Evolutionary conservation across 1,140 invertebrate species (phyloP), one percentile per base, ranked within the genome.

Genomic region (Acyrthosiphon pisum): DNA sequence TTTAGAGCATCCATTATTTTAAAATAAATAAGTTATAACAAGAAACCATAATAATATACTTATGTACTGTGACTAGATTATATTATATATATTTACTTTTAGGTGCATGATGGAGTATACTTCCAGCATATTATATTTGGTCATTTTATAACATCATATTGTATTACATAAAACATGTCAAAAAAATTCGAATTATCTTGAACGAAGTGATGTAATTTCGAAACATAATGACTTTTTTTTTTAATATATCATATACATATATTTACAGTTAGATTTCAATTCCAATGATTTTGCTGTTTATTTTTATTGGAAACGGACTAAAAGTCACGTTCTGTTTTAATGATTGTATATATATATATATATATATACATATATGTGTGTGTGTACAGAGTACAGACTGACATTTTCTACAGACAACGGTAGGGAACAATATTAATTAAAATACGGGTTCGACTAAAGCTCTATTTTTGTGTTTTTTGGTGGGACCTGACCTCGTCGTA

Each of bases 401-500:
- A 88, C n/a, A 88, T 88, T 88, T 50, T 88, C 46, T 30, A 88
- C 30, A 30, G 30, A 88, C 46, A 88, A 48, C 46, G 2, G n/a
- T 50, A 88, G 46, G 46, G 84, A 48, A 46, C 81, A 86, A 46
- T 46, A 86, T 50, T 48, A 88, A 88, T 88, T 88, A 88, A 87
- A 88, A 88, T 50, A 35, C 46, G 86, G 30, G 30, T 35, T n/a
- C 18, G 18, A 88, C 30, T 50, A 50, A 88, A 88, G 46, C 86
- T 88, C 14, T 50, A 48, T 88, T 88, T 88, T n/a, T n/a, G 30
- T 88, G 46, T 35, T 88, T 87, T 88, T 88, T 88, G 9, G 84
- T 48, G 30, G n/a, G 6, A 50, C 86, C 86, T 50, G 86, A 50
- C 46, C 46, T 35, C 86, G 7, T 50, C 46, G 20, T 88, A 35